Percentiles rank a stretch among this genome's conserved stretches.
Evolutionary conservation across 2,113 vertebrate genomes (phyloP).

Genomic region (Bostrychus sinensis): DNA sequence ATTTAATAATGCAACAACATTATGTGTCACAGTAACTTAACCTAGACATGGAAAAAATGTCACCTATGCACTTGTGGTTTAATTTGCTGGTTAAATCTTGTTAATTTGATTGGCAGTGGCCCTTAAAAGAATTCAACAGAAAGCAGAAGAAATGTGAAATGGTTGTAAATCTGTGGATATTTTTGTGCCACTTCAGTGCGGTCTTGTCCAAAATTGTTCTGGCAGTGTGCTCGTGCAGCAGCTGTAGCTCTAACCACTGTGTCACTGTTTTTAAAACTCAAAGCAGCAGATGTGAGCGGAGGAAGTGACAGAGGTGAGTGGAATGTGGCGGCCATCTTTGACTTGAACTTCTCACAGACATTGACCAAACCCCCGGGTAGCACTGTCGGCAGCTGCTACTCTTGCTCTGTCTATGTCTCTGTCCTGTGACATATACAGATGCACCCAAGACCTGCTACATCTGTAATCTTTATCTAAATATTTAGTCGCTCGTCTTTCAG

Average conservation of each 20-base stretch:
- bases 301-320: constrained; percentile 96
- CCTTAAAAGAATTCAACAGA: neutral
- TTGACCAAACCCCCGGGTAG: constrained; percentile 20
- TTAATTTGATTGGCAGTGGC: neutral
- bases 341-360: constrained; percentile 22
- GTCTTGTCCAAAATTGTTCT: constrained; percentile 17
- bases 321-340: constrained; percentile 73
- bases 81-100: neutral
- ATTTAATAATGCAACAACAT: neutral
- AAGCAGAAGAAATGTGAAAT: neutral
- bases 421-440: neutral
- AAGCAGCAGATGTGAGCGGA: constrained; percentile 93
- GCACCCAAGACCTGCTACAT: neutral
- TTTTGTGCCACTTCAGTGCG: neutral
- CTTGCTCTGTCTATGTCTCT: constrained; percentile 5
- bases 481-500: neutral
- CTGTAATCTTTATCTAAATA: neutral
- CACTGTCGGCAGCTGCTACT: constrained; percentile 41
- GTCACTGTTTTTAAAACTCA: constrained; percentile 85
- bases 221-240: constrained; percentile 35
- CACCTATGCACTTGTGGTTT: neutral
- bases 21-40: neutral
- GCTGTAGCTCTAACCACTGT: constrained; percentile 70
- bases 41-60: neutral
- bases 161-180: neutral